These are phyloP conservation scores for Eueides isabella DNA, from an alignment of 1,140 invertebrate genomes.

Conservation along the genomic window DNA sequence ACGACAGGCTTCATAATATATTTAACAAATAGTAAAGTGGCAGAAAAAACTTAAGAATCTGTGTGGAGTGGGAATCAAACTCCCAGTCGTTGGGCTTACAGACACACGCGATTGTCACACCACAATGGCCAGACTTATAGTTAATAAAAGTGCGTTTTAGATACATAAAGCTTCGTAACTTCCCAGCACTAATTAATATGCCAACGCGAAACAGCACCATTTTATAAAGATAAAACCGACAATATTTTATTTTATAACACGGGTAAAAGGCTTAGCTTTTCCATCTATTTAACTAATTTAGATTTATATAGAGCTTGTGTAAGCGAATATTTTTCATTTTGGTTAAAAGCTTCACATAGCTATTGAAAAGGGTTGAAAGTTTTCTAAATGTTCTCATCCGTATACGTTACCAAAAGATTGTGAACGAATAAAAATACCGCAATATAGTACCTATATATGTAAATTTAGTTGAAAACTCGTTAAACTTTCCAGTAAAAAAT, in stretches of 20 bases:
- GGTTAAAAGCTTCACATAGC: constrained; percentile 3
- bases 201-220: constrained; percentile 29
- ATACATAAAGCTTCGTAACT: constrained; percentile 37
- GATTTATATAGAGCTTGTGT: constrained; percentile 17
- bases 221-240: constrained; percentile 42
- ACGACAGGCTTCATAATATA: no score
- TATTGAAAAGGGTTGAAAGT: constrained; percentile 13
- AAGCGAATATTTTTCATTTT: constrained; percentile 15
- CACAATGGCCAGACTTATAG: no score
- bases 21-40: no score
- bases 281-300: constrained; percentile 18
- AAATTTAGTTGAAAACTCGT: constrained; percentile 7
- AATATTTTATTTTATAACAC: constrained; percentile 51
- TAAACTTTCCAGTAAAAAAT: background rate
- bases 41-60: no score
- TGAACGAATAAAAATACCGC: background rate
- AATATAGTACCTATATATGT: background rate
- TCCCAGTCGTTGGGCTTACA: no score
- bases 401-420: constrained; percentile 10
- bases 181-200: constrained; percentile 46
- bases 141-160: constrained; percentile 24
- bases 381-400: constrained; percentile 2
- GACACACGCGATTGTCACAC: no score
- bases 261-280: constrained; percentile 26
- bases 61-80: no score